phyloP scores from a whole-genome alignment of 2,888 invertebrate genomes.

The Phengaris alcon region DNA sequence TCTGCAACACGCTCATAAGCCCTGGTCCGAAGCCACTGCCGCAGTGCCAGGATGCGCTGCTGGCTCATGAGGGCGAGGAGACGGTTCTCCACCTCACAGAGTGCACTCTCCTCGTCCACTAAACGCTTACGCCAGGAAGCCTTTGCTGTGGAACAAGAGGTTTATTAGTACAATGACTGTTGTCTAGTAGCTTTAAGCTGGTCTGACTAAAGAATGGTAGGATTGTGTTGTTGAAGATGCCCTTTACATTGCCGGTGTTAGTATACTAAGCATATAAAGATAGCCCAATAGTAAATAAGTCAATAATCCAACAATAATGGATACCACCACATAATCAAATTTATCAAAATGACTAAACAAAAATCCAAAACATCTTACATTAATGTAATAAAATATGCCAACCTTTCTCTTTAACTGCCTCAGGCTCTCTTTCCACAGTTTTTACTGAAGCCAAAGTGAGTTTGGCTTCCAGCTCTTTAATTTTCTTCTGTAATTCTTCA shows the following conservation, averaged over 20 bases:
- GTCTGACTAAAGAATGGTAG: too few relatives aligned
- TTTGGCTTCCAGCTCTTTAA: slow-evolving; percentile 74
- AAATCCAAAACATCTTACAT: too few relatives aligned
- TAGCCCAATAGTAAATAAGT: too few relatives aligned
- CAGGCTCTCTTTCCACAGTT: slow-evolving; percentile 45
- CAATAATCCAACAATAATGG: too few relatives aligned
- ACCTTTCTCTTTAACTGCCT: slow-evolving; percentile 60
- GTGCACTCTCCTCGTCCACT: slow-evolving; percentile 39
- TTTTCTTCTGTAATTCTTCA: slow-evolving; percentile 83
- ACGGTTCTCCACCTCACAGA: slow-evolving; percentile 42
- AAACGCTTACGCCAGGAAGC: slow-evolving; percentile 57
- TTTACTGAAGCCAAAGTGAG: slow-evolving; percentile 49
- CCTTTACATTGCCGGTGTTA: too few relatives aligned
- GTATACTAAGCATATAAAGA: too few relatives aligned
- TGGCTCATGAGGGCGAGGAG: slow-evolving; percentile 53
- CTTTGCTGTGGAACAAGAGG: slow-evolving; percentile 40
- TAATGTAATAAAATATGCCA: slow-evolving; percentile 22
- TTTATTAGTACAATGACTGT: slow-evolving; percentile 17
- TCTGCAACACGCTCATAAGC: slow-evolving; percentile 56
- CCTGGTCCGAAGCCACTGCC: slow-evolving; percentile 55
- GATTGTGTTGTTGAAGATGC: too few relatives aligned
- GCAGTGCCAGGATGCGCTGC: slow-evolving; percentile 60
- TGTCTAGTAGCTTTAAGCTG: background rate
- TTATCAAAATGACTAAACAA: too few relatives aligned
- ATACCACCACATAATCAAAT: too few relatives aligned